A percentile compares a stretch with the other conserved stretches of the same genome.
phyloP scores from a whole-genome alignment of 1,140 invertebrate species.

The Rhysida immarginata region DNA sequence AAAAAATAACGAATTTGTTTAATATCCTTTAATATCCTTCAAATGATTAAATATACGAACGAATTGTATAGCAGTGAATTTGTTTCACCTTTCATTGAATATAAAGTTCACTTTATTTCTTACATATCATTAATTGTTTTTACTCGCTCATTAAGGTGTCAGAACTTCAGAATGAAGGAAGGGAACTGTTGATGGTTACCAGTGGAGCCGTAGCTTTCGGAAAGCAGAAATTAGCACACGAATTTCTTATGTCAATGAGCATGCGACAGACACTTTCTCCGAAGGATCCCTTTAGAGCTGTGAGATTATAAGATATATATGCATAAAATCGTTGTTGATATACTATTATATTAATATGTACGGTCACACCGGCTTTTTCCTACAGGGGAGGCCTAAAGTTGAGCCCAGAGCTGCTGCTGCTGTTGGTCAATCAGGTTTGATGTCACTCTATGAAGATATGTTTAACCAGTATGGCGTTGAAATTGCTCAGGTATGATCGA shows the following conservation, averaged over 20 bases:
- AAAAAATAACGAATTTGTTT: too few relatives aligned
- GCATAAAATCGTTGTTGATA: too few relatives aligned
- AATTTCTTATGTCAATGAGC: constrained; percentile 88
- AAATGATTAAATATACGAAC: too few relatives aligned
- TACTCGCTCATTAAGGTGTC: constrained; percentile 79
- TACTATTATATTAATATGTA: too few relatives aligned
- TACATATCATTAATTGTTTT: too few relatives aligned
- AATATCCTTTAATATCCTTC: too few relatives aligned
- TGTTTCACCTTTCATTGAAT: too few relatives aligned
- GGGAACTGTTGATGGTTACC: constrained; percentile 94
- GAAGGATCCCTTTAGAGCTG: constrained; percentile 51
- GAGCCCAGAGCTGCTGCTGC: constrained; percentile 89
- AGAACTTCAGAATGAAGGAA: constrained; percentile 86
- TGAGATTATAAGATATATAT: too few relatives aligned
- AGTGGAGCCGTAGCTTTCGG: constrained; percentile 98
- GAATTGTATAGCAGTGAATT: too few relatives aligned
- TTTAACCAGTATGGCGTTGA: constrained; percentile 97
- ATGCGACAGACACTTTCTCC: constrained; percentile 87
- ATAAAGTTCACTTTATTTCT: too few relatives aligned
- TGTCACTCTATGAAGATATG: constrained; percentile 98
- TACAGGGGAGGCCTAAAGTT: constrained; percentile 25
- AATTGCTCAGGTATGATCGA: constrained; percentile 75
- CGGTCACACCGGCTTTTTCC: too few relatives aligned
- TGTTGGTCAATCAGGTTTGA: constrained; percentile 91
- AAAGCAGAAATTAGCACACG: constrained; percentile 94